Conservation (phyloP, 2,113 vertebrate genomes). For the Platichthys flesus region DNA sequence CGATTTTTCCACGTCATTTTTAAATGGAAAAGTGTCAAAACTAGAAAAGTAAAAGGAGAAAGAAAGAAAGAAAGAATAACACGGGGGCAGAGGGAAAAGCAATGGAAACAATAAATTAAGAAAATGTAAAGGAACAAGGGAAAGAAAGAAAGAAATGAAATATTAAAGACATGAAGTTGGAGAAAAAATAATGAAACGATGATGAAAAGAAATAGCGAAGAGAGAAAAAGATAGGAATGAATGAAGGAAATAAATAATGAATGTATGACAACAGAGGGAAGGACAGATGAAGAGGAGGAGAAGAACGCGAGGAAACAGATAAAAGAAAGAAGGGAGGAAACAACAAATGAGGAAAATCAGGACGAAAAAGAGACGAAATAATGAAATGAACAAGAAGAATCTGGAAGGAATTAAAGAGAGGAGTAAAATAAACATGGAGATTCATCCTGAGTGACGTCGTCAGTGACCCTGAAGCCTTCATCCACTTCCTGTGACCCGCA, state of each 20-base stretch:
- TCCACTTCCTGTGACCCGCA: too few relatives aligned
- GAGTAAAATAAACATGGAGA: too few relatives aligned
- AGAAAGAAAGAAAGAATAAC: too few relatives aligned
- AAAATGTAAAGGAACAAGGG: not conserved
- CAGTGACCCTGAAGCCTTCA: not conserved
- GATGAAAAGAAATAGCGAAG: not conserved
- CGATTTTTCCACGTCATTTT: too few relatives aligned
- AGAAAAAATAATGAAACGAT: not conserved
- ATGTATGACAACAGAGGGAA: not conserved
- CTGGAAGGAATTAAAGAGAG: not conserved
- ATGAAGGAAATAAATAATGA: constrained; percentile 10
- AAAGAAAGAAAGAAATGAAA: not conserved
- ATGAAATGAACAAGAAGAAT: not conserved
- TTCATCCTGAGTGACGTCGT: not conserved
- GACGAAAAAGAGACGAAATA: too few relatives aligned
- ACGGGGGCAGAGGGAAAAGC: too few relatives aligned
- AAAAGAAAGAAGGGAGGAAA: not conserved
- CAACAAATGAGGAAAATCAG: not conserved
- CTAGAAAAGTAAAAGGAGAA: too few relatives aligned
- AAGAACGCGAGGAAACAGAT: not conserved
- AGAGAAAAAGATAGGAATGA: not conserved
- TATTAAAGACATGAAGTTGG: not conserved
- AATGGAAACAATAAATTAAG: too few relatives aligned
- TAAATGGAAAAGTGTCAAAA: too few relatives aligned
- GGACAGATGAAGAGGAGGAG: not conserved